These are phyloP conservation scores for Parapsyche elsis DNA, from an alignment of 1,140 invertebrate species.

Conservation along the genomic window DNA sequence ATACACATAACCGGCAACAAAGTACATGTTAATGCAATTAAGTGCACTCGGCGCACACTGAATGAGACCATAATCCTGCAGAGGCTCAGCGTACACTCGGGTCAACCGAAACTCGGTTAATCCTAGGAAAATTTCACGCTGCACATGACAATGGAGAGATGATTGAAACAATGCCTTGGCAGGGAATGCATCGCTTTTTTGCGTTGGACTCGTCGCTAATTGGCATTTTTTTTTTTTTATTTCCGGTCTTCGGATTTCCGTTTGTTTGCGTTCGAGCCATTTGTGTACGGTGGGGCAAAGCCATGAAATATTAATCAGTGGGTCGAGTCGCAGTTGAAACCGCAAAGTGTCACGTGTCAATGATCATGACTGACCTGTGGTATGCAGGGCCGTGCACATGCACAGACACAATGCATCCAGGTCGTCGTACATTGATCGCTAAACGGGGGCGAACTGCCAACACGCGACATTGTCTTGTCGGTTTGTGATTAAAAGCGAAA, in stretches of 20 bases:
- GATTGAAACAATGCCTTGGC: background rate
- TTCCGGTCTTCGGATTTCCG: background rate
- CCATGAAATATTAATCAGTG: background rate
- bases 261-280: background rate
- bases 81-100: background rate
- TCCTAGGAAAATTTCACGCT: background rate
- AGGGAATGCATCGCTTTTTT: background rate
- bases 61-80: conserved; percentile 5
- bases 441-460: too few relatives aligned
- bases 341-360: conserved; percentile 20
- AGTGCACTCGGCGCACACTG: conserved; percentile 6
- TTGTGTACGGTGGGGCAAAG: background rate
- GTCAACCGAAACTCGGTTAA: background rate
- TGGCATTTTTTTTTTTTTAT: background rate
- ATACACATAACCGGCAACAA: background rate
- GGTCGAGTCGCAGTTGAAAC: background rate
- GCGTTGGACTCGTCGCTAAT: too few relatives aligned
- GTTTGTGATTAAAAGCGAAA: too few relatives aligned
- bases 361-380: conserved; percentile 24
- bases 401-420: background rate
- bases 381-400: background rate
- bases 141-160: too few relatives aligned
- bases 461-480: too few relatives aligned
- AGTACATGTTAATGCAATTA: conserved; percentile 25
- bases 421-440: background rate